Base-by-base conservation (phyloP, 2,888 invertebrate genomes). In the Antheraea yamamai region DNA sequence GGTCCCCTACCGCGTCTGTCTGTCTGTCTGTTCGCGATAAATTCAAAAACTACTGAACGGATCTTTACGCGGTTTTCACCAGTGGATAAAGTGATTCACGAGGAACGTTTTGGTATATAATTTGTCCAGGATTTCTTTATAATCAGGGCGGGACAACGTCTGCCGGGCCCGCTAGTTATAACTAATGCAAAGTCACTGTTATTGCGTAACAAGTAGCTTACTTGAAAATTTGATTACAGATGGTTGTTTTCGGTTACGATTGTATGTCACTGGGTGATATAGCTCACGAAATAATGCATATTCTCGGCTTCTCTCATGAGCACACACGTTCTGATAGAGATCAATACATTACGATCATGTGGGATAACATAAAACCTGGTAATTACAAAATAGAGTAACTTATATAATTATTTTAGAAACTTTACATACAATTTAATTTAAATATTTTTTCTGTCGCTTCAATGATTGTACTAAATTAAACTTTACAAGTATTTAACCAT, bases 201-300 rank as follows among this genome's bases (percentile, higher is more conserved):
- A 61, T 10, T 1, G 12, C 23, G 7, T 23, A n/a, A 30, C 70
- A 39, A 30, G 16, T 68, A 70, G 73, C 23, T 35, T 35, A 47
- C 64, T 51, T 26, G 14, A 18, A 26, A 39, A 73, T 73, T 77
- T 72, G 74, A 26, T 78, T 81, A 20, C 82, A 95, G 94, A 89
- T 92, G 87, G 88, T 92, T 26, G 91, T 93, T 0, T 86, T 95
- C 10, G 94, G 94, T 0, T 95, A 95, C 78, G 89, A 94, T 76
- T 95, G 94, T 79, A 92, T 96, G 77, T 96, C 96, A 70, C 90
- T 95, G 23, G 97, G 98, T 12, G 97, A 97, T 3, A 95, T 97
- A 10, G 92, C 96, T 18, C 98, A 98, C 84, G 98, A 98, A 86
- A 89, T 97, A 78, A 97, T 98, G 97, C 98, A 98, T 82, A 96